A percentile compares a stretch with the other conserved stretches of the same genome.
Evolutionary conservation across 2,888 invertebrate genomes (phyloP).

Genomic region (Tanaodytes sp.): DNA sequence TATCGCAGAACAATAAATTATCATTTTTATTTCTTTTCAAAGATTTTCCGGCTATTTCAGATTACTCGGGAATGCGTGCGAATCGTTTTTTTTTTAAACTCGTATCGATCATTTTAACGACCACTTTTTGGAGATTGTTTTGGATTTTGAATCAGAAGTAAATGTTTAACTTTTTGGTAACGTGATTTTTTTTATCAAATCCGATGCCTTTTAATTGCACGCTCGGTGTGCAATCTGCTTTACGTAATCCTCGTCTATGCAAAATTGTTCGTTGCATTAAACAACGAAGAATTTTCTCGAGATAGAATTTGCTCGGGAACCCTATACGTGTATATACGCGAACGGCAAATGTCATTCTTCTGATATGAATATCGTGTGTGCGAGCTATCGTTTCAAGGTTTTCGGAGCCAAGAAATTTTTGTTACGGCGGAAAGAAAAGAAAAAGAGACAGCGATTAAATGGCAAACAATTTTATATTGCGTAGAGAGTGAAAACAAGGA

Average conservation of each 20-base stretch:
- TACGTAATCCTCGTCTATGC: constrained; percentile 19
- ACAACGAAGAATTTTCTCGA: constrained; percentile 39
- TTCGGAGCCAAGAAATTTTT: constrained; percentile 23
- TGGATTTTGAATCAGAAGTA: too few species aligned
- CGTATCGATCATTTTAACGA: too few species aligned
- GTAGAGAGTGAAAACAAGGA: constrained; percentile 31
- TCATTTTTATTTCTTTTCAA: too few species aligned
- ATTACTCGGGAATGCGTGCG: too few species aligned
- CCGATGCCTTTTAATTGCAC: constrained; percentile 30
- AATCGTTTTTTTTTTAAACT: too few species aligned
- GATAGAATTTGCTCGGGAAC: neutral
- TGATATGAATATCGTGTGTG: constrained; percentile 32
- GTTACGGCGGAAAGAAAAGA: constrained; percentile 21
- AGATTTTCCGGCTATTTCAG: too few species aligned
- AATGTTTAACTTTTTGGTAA: too few species aligned
- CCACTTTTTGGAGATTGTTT: too few species aligned
- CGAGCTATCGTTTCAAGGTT: constrained; percentile 32
- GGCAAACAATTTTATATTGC: constrained; percentile 23
- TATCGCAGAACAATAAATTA: too few species aligned
- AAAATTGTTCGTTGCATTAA: constrained; percentile 46
- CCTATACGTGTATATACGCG: constrained; percentile 21
- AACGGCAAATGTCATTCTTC: constrained; percentile 26
- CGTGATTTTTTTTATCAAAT: too few species aligned
- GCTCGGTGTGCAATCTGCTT: too few species aligned
- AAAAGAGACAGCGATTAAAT: constrained; percentile 6